These are phyloP conservation scores for Dermolepida albohirtum DNA, from an alignment of 2,888 invertebrate species.

Conservation along the genomic window DNA sequence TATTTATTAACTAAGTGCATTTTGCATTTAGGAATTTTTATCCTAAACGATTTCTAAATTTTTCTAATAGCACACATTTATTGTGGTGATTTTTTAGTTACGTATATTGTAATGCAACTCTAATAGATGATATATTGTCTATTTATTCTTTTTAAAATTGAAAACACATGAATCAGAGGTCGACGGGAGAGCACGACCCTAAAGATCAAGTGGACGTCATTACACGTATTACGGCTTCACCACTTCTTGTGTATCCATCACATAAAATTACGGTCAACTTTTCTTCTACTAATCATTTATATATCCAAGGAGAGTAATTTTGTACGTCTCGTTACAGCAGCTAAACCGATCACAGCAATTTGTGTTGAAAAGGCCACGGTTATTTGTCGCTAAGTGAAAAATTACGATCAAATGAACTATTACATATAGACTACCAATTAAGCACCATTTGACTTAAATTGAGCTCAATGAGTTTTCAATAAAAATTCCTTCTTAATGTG, in stretches of 20 bases:
- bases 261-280: constrained; percentile 47
- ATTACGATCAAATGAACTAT: constrained; percentile 32
- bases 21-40: no score
- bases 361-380: constrained; percentile 38
- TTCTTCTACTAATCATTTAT: constrained; percentile 46
- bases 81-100: no score
- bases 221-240: constrained; percentile 45
- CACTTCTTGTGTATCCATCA: constrained; percentile 42
- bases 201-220: constrained; percentile 60
- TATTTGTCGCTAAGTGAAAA: constrained; percentile 34
- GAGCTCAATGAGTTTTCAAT: neutral
- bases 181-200: constrained; percentile 57
- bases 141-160: constrained; percentile 3
- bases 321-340: constrained; percentile 34
- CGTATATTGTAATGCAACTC: neutral
- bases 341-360: constrained; percentile 35
- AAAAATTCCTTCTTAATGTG: no score
- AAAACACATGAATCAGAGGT: constrained; percentile 56
- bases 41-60: no score
- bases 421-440: constrained; percentile 31
- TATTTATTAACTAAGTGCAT: no score
- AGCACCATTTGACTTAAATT: constrained; percentile 19
- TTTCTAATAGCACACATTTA: no score
- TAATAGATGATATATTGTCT: neutral
- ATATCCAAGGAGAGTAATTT: constrained; percentile 29